A percentile compares a stretch with the other conserved stretches of the same genome.
Conservation (phyloP, 2,888 invertebrate genomes). For the Theristus sp. region DNA sequence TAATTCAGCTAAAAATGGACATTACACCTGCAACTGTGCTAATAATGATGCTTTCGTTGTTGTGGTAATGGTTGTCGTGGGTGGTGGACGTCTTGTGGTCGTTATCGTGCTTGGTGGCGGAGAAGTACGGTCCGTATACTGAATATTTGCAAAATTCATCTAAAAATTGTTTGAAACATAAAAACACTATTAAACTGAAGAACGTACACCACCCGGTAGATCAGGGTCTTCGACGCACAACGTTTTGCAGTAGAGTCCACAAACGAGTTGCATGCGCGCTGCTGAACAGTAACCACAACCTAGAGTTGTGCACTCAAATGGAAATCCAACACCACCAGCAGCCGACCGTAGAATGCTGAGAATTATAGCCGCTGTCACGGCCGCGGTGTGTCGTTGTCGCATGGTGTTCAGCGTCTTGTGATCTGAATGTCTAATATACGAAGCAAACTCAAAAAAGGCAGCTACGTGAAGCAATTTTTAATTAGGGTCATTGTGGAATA, state of each 20-base stretch:
- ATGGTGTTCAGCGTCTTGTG: no score
- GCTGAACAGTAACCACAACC: neutral
- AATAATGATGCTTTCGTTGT: neutral
- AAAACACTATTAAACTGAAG: no score
- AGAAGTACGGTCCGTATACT: neutral
- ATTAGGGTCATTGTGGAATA: no score
- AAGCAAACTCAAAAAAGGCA: no score
- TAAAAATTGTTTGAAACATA: no score
- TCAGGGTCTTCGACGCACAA: neutral
- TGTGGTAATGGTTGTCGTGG: neutral
- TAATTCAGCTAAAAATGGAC: no score
- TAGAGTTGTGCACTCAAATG: neutral
- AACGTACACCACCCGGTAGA: no score
- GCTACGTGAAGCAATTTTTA: no score
- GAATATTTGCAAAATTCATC: neutral
- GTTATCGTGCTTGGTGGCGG: neutral
- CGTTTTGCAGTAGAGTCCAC: neutral
- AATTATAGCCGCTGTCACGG: no score
- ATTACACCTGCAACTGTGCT: no score
- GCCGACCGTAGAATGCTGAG: neutral
- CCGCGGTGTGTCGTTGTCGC: no score
- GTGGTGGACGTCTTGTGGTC: neutral
- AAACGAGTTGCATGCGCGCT: neutral
- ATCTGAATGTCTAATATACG: no score
- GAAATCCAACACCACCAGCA: neutral